phyloP scores from a whole-genome alignment of 64 coral and sea anemone species.

The Catalaphyllia jardinei region DNA sequence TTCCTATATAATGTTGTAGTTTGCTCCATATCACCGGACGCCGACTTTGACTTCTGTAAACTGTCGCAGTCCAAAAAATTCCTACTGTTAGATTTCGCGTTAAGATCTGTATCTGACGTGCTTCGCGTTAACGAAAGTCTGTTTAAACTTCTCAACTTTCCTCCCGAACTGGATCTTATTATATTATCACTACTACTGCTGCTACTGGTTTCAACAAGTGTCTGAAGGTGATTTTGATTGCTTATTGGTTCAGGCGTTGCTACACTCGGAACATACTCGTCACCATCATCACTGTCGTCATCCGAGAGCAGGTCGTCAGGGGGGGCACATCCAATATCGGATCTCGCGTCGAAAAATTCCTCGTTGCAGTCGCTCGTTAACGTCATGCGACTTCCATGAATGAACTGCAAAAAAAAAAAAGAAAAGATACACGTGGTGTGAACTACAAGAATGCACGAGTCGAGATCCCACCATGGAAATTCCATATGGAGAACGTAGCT shows the following conservation, averaged over 20 bases:
- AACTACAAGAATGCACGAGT: not conserved
- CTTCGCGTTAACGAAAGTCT: slow-evolving; percentile 44
- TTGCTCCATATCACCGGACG: slow-evolving; percentile 39
- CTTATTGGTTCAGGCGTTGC: not conserved
- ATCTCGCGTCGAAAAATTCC: slow-evolving; percentile 91
- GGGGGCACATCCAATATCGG: slow-evolving; percentile 61
- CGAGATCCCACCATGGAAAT: too few species aligned
- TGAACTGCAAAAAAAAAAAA: slow-evolving; percentile 25
- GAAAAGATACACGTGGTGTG: not conserved
- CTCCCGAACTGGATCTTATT: slow-evolving; percentile 29
- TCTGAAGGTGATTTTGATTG: not conserved
- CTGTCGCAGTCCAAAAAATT: slow-evolving; percentile 9
- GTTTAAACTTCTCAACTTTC: not conserved
- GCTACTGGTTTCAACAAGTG: not conserved
- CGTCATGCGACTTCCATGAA: slow-evolving; percentile 70
- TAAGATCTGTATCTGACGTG: slow-evolving; percentile 39
- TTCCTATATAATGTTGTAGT: not conserved
- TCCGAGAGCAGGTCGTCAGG: slow-evolving; percentile 85
- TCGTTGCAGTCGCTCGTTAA: slow-evolving; percentile 77
- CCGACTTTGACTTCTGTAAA: slow-evolving; percentile 56
- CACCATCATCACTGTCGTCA: slow-evolving; percentile 80
- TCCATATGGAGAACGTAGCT: too few species aligned
- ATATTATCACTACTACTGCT: not conserved
- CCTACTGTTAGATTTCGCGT: slow-evolving; percentile 8
- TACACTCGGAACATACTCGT: slow-evolving; percentile 80